Conservation (phyloP, 2,113 vertebrate species). For the Dasyurus viverrinus region DNA sequence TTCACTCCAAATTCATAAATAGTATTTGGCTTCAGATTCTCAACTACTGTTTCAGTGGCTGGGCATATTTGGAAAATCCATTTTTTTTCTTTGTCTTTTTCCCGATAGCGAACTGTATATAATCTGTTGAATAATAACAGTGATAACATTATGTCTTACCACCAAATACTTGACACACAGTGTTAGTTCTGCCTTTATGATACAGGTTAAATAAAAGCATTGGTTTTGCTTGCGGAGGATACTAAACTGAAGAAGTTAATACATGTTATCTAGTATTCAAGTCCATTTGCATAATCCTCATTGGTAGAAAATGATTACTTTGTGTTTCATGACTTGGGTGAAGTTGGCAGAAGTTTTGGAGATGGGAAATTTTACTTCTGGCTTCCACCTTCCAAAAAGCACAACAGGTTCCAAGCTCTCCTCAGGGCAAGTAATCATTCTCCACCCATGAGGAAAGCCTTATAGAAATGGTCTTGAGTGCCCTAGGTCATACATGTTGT, state of each 20-base stretch:
- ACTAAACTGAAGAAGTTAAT: background rate
- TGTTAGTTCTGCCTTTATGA: background rate
- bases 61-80: slow-evolving; percentile 97
- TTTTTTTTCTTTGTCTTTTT: slow-evolving; percentile 92
- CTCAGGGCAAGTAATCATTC: background rate
- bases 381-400: background rate
- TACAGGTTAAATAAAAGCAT: background rate
- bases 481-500: background rate
- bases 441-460: background rate
- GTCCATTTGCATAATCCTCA: background rate
- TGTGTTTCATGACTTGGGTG: background rate
- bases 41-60: slow-evolving; percentile 93
- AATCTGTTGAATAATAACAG: slow-evolving; percentile 83
- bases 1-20: slow-evolving; percentile 96
- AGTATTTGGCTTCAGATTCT: slow-evolving; percentile 93
- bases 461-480: background rate
- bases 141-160: slow-evolving; percentile 25
- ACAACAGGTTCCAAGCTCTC: background rate
- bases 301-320: background rate
- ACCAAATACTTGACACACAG: background rate
- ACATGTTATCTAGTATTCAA: background rate
- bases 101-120: slow-evolving; percentile 96
- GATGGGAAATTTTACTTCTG: background rate
- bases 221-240: background rate
- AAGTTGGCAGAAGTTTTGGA: background rate